These are phyloP conservation scores for Cremastinae sp. DNA, from an alignment of 2,888 invertebrate species.

Conservation along the genomic window DNA sequence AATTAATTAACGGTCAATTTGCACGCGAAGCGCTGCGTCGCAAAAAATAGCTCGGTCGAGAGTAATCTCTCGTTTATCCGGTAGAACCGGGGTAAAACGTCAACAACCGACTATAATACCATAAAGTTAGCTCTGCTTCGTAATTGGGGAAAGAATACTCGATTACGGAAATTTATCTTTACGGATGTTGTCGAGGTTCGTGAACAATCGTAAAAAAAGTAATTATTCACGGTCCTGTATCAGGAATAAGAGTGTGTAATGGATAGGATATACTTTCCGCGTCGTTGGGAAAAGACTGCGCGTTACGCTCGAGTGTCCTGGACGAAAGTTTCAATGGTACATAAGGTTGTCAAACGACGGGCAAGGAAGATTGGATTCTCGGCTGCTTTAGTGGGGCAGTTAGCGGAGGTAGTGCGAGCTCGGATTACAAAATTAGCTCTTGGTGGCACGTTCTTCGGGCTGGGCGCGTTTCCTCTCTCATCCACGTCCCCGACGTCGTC, in stretches of 20 bases:
- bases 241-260: slow-evolving; percentile 24
- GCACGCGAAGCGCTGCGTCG: slow-evolving; percentile 64
- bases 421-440: slow-evolving; percentile 77
- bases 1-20: slow-evolving; percentile 77
- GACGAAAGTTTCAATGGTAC: slow-evolving; percentile 53
- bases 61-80: neutral
- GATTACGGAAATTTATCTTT: slow-evolving; percentile 1
- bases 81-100: slow-evolving; percentile 10
- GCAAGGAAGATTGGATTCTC: slow-evolving; percentile 75
- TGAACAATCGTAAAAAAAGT: slow-evolving; percentile 22
- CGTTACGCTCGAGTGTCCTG: slow-evolving; percentile 52
- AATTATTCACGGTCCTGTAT: slow-evolving; percentile 39
- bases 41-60: slow-evolving; percentile 41
- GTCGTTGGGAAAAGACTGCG: slow-evolving; percentile 33
- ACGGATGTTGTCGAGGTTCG: slow-evolving; percentile 12
- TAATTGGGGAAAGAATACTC: too few relatives aligned
- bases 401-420: slow-evolving; percentile 74
- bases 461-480: slow-evolving; percentile 64
- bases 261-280: slow-evolving; percentile 39
- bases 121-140: neutral
- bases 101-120: neutral
- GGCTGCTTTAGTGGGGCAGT: slow-evolving; percentile 77
- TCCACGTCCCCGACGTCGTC: slow-evolving; percentile 53
- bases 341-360: slow-evolving; percentile 57
- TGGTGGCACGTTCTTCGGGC: slow-evolving; percentile 63